Base-by-base conservation (phyloP, 2,113 vertebrate genomes). In the Eudyptes chrysolophus region DNA sequence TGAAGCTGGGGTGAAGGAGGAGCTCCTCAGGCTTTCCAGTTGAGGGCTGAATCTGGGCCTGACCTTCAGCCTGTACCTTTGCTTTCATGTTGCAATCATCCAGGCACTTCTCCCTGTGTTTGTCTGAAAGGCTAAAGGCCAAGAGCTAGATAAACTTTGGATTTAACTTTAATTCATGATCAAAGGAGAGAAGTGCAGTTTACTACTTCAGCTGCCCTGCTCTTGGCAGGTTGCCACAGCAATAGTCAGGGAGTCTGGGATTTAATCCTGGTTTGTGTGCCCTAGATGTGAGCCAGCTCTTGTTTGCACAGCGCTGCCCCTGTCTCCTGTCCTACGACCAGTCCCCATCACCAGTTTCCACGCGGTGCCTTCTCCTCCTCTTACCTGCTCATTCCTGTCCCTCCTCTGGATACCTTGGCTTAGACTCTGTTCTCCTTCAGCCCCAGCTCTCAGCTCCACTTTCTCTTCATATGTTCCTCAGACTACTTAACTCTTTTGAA, bases 51-150 rank as follows among this genome's bases (percentile, higher is more conserved):
- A 68, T 51, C n/a, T 14, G 32, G 60, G 88, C 42, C 92, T 68
- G 92, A 97, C 95, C 97, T 97, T 94, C 80, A 78, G 85, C n/a
- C 92, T 48, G 60, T 95, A 86, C 55, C 64, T 97, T 84, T 94
- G 70, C 75, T 85, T 94, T 65, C 87, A 30, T 97, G 95, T 92
- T 92, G 96, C 94, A 97, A 97, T 89, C 38, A 89, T 62, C 70
- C 79, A 83, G 82, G 72, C 70, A 40, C 38, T 81, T 78, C 92
- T 84, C 38, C 17, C 1, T 1, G n/a, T 92, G 82, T 96, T 97
- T 97, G 89, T 94, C 78, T 87, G 60, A 78, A 90, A 78, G 71
- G 42, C 69, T 90, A 82, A 91, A 94, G 88, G 85, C 82, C 85
- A 92, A 93, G 49, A 95, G 44, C 29, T 92, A 78, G 60, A 57